Evolutionary conservation across 2,797 vertebrate species (phyloP).

Genomic region (Periparus ater): DNA sequence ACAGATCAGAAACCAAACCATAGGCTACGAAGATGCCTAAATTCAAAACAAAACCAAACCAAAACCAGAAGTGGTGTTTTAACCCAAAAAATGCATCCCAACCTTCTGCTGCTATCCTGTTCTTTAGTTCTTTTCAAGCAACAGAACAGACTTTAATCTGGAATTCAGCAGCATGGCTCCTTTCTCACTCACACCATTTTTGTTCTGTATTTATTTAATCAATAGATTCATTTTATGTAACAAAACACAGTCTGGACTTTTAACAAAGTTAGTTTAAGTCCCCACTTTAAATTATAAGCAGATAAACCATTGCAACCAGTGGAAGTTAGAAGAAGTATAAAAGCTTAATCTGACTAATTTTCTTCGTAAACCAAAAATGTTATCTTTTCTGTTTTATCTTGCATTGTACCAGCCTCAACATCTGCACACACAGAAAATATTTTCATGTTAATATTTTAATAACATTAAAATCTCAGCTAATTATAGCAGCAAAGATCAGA

Average conservation of each 20-base stretch:
- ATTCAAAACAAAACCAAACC: background rate
- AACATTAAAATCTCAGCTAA: background rate
- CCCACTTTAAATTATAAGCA: background rate
- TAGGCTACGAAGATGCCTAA: background rate
- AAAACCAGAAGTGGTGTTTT: background rate
- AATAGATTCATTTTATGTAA: background rate
- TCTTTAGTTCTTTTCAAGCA: background rate
- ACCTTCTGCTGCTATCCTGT: background rate
- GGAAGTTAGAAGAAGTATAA: background rate
- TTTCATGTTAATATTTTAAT: background rate
- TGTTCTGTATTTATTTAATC: background rate
- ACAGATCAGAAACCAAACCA: background rate
- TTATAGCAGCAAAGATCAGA: background rate
- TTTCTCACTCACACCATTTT: background rate
- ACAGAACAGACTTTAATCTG: background rate
- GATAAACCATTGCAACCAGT: background rate
- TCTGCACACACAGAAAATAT: background rate
- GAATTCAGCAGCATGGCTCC: background rate
- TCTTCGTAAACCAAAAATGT: background rate
- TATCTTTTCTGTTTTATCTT: background rate
- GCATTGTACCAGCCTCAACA: background rate
- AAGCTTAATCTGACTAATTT: background rate
- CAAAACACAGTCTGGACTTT: background rate
- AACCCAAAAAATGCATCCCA: background rate
- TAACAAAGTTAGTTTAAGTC: background rate